A percentile compares a stretch with the other conserved stretches of the same genome.
Evolutionary conservation across 2,797 vertebrate species (phyloP).

Genomic region (Malurus splendens): DNA sequence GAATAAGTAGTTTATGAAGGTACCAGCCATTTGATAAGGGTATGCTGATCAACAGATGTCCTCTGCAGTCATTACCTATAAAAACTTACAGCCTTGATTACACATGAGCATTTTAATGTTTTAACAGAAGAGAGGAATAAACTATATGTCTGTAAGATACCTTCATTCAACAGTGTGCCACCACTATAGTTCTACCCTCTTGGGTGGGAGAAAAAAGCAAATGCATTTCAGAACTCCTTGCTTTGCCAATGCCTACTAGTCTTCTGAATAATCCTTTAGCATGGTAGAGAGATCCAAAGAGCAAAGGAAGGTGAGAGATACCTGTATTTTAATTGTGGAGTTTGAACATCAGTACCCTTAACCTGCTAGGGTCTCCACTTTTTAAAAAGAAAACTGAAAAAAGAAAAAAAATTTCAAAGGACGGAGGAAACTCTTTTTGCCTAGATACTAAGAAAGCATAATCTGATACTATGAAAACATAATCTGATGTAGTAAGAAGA

Average conservation of each 20-base stretch:
- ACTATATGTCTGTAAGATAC: neutral
- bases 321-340: fast-evolving
- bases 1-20: neutral
- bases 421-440: neutral
- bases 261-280: neutral
- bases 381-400: neutral
- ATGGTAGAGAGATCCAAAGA: neutral
- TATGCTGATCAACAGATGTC: neutral
- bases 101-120: neutral
- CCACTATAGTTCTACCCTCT: neutral
- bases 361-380: neutral
- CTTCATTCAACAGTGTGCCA: neutral
- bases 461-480: neutral
- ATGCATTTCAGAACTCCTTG: neutral
- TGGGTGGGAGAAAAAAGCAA: neutral
- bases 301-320: neutral
- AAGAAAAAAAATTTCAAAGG: neutral
- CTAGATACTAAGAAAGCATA: neutral
- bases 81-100: neutral
- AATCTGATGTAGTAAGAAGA: neutral
- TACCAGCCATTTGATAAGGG: neutral
- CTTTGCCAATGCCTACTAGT: neutral
- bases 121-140: neutral
- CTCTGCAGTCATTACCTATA: neutral
- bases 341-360: neutral